Evolutionary conservation across 2,888 invertebrate species (phyloP).

Genomic region (Myathropa florea): DNA sequence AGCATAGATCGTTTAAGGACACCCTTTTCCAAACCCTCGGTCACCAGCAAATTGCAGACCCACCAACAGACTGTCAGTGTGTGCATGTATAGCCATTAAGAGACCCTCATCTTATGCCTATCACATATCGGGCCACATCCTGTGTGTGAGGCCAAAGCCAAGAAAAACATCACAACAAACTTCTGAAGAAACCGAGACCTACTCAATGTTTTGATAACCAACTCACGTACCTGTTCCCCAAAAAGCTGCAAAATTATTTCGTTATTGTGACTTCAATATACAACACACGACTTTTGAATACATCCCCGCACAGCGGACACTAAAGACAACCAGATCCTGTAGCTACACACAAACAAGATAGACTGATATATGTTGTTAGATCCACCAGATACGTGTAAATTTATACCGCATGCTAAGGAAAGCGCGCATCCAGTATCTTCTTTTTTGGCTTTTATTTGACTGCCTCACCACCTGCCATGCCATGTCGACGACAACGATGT

Average conservation of each 20-base stretch:
- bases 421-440: not conserved
- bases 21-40: not conserved
- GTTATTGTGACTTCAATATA: constrained; percentile 48
- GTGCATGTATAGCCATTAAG: not conserved
- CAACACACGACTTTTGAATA: constrained; percentile 54
- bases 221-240: constrained; percentile 54
- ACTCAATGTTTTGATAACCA: constrained; percentile 38
- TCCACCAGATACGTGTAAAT: constrained; percentile 30
- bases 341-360: not conserved
- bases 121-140: constrained; percentile 24
- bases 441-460: too few relatives aligned
- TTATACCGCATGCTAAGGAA: not conserved
- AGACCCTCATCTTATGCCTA: not conserved
- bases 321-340: constrained; percentile 2
- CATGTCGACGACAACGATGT: constrained; percentile 1
- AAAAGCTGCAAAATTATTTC: constrained; percentile 48
- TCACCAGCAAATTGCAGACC: not conserved
- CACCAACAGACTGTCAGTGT: not conserved
- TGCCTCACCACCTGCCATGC: constrained; percentile 11
- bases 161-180: constrained; percentile 1
- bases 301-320: constrained; percentile 9
- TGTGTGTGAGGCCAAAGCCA: constrained; percentile 5
- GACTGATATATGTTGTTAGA: not conserved
- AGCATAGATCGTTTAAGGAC: not conserved
- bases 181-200: not conserved